Conservation (phyloP, 2,888 invertebrate genomes). For the Drosophila hawaiiensis region DNA sequence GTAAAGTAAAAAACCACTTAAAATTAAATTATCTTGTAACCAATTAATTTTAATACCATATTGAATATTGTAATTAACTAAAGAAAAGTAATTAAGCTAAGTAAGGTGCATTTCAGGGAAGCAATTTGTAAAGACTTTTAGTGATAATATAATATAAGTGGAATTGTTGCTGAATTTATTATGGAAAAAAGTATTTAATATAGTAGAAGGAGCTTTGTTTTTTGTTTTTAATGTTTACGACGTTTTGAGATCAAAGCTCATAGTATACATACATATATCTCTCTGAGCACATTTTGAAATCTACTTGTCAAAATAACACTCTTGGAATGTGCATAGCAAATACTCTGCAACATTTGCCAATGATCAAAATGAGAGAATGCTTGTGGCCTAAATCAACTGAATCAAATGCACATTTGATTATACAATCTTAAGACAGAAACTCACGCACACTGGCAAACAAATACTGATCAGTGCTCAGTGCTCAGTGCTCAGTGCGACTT, state of each 20-base stretch:
- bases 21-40: not conserved
- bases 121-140: not conserved
- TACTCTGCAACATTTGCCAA: slow-evolving; percentile 6
- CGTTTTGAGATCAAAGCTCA: not conserved
- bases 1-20: slow-evolving; percentile 2
- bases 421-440: slow-evolving; percentile 58
- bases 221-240: not conserved
- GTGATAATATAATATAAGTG: not conserved
- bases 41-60: not conserved
- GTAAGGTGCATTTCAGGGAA: not conserved
- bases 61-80: not conserved
- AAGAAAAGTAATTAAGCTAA: not conserved
- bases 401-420: slow-evolving; percentile 63
- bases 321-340: slow-evolving; percentile 12
- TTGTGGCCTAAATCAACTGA: slow-evolving; percentile 50
- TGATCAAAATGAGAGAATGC: slow-evolving; percentile 25
- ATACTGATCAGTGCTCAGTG: not conserved
- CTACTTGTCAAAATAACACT: not conserved
- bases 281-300: not conserved
- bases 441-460: slow-evolving; percentile 21
- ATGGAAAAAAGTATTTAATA: not conserved
- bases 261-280: not conserved
- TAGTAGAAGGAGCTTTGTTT: not conserved
- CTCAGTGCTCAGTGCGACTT: slow-evolving; percentile 29
- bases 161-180: not conserved